These are phyloP conservation scores for Columba janthina DNA, from an alignment of 2,113 vertebrate genomes.

Conservation along the genomic window DNA sequence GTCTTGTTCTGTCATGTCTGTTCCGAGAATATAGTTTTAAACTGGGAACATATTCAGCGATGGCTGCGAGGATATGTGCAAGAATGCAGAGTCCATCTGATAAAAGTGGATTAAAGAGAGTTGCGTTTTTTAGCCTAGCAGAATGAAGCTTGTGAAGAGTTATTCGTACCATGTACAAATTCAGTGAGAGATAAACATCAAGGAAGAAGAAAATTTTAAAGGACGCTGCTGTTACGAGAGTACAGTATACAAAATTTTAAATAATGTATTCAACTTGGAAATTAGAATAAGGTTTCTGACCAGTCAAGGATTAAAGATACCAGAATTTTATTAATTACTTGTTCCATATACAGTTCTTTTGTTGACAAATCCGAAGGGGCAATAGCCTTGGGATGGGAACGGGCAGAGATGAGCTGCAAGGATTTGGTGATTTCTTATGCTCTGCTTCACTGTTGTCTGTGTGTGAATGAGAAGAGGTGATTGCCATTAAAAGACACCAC, in stretches of 20 bases:
- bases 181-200: neutral
- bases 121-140: neutral
- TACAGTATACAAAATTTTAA: neutral
- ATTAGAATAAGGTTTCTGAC: neutral
- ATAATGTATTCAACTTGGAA: neutral
- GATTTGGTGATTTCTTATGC: neutral
- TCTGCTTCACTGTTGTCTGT: neutral
- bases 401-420: neutral
- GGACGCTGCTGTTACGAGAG: neutral
- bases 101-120: neutral
- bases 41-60: neutral
- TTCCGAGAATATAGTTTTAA: neutral
- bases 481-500: neutral
- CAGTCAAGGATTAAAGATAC: neutral
- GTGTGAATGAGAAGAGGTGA: neutral
- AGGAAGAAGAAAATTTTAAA: neutral
- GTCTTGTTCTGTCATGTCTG: neutral
- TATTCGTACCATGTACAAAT: neutral
- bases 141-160: neutral
- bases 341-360: neutral
- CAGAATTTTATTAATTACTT: neutral
- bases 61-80: neutral
- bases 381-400: rapidly evolving
- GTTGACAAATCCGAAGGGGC: neutral
- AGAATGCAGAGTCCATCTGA: neutral